Evolutionary conservation across 2,888 invertebrate genomes (phyloP).

Genomic region (Emesis furor): DNA sequence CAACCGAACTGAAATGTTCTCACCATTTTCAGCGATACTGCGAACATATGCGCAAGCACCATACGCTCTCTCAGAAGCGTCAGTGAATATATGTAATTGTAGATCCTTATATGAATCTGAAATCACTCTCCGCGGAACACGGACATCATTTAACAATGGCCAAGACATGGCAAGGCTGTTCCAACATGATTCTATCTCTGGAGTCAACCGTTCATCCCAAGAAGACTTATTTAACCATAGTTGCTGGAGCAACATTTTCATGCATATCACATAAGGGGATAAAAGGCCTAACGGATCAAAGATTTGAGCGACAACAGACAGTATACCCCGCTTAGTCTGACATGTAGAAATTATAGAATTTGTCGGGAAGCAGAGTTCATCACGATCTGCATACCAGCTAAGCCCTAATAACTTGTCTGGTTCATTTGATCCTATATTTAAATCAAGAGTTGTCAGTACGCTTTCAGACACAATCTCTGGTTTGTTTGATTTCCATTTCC

Average conservation of each 20-base stretch:
- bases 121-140: too few relatives aligned
- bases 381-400: constrained; percentile 50
- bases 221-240: constrained; percentile 1
- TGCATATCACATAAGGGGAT: constrained; percentile 36
- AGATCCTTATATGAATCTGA: background rate
- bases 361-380: constrained; percentile 52
- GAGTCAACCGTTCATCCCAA: constrained; percentile 5
- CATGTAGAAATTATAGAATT: background rate
- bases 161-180: too few relatives aligned
- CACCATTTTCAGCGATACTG: constrained; percentile 12
- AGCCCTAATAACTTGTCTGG: constrained; percentile 60
- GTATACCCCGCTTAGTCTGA: constrained; percentile 65
- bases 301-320: constrained; percentile 42
- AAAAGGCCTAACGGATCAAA: constrained; percentile 49
- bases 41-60: constrained; percentile 73
- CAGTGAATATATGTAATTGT: constrained; percentile 59
- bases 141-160: too few relatives aligned
- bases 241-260: constrained; percentile 53
- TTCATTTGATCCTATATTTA: constrained; percentile 32
- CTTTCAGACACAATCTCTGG: background rate
- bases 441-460: background rate
- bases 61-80: constrained; percentile 67
- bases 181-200: too few relatives aligned
- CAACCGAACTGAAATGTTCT: constrained; percentile 51
- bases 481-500: constrained; percentile 33